These are phyloP conservation scores for Drosophila aldrichi DNA, from an alignment of 2,888 invertebrate species.

Conservation along the genomic window DNA sequence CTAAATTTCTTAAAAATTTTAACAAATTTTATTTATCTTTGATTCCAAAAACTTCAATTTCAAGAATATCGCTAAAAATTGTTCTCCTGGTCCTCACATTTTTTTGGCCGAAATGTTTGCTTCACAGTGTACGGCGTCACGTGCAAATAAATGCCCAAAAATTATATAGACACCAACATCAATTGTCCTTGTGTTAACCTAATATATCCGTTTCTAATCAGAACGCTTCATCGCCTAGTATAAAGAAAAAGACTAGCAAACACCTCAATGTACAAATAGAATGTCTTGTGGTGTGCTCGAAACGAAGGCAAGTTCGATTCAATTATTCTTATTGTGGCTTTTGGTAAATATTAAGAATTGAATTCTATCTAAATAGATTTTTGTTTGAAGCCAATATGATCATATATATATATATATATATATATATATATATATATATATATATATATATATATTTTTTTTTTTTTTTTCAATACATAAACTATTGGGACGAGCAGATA, in stretches of 20 bases:
- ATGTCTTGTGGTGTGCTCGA: too few species aligned
- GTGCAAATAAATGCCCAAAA: conserved; percentile 34
- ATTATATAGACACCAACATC: conserved; percentile 52
- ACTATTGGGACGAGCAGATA: conserved; percentile 1
- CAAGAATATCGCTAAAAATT: too few species aligned
- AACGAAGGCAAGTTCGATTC: too few species aligned
- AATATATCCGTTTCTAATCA: conserved; percentile 40
- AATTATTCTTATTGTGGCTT: too few species aligned
- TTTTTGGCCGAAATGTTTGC: not conserved
- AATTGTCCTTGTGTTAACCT: conserved; percentile 18
- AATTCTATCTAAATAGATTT: too few species aligned
- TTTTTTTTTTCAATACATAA: too few species aligned
- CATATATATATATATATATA: too few species aligned
- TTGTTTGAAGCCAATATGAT: too few species aligned
- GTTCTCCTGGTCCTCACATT: not conserved
- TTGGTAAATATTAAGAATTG: too few species aligned
- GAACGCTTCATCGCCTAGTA: conserved; percentile 7
- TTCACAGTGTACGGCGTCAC: not conserved
- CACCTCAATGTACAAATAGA: not conserved
- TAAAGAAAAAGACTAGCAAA: conserved; percentile 13
- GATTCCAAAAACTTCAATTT: too few species aligned
- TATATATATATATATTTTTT: too few species aligned
- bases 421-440: too few species aligned
- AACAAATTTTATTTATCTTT: not conserved
- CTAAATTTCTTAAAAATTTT: not conserved